Evolutionary conservation across 2,797 vertebrate species (phyloP).

Genomic region (Enteromius radiatus): DNA sequence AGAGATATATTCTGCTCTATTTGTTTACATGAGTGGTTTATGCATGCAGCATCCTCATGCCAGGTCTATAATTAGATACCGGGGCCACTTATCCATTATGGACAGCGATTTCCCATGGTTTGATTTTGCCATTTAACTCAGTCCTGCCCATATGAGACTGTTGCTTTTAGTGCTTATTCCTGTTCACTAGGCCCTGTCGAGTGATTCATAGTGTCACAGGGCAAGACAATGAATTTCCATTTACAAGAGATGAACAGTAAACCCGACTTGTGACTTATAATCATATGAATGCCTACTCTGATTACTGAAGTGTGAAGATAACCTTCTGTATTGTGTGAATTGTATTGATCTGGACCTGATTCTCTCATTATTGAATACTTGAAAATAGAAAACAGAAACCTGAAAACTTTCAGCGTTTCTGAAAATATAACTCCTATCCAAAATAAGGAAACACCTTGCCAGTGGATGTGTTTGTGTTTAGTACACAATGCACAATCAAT

Average conservation of each 20-base stretch:
- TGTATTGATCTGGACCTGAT: background rate
- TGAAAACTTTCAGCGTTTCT: no score
- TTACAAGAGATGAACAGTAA: slow-evolving; percentile 30
- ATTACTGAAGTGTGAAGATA: slow-evolving; percentile 4
- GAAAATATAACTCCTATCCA: background rate
- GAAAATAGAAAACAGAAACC: background rate
- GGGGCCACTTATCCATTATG: slow-evolving; percentile 5
- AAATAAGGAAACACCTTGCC: background rate
- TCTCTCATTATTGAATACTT: background rate
- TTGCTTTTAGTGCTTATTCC: background rate
- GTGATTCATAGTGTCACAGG: slow-evolving; percentile 9
- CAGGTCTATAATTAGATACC: slow-evolving; percentile 27
- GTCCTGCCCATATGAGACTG: slow-evolving; percentile 21
- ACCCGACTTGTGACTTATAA: background rate
- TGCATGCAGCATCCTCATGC: slow-evolving; percentile 5
- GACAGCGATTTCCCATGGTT: slow-evolving; percentile 11
- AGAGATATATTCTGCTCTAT: slow-evolving; percentile 1
- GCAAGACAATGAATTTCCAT: slow-evolving; percentile 28
- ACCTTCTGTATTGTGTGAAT: background rate
- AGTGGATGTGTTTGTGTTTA: no score
- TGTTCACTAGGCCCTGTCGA: background rate
- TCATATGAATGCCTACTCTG: background rate
- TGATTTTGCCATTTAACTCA: slow-evolving; percentile 4
- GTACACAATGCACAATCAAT: background rate
- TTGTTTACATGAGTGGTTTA: slow-evolving; percentile 3